These are phyloP conservation scores for Etheostoma cragini DNA, from an alignment of 2,113 vertebrate genomes.

Conservation along the genomic window DNA sequence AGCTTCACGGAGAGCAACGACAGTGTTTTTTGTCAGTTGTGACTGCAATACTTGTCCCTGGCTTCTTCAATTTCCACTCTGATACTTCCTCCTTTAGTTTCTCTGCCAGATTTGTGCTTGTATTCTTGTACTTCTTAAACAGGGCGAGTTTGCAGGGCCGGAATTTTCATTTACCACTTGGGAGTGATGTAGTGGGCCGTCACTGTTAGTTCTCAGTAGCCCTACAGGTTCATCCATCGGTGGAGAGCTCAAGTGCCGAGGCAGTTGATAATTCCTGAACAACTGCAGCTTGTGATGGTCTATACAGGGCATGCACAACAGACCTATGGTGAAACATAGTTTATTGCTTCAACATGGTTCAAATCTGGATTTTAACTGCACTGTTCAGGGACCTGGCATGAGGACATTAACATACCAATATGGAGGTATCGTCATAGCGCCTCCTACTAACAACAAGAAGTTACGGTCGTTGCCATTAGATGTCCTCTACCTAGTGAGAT, in stretches of 20 bases:
- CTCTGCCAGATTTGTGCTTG: background rate
- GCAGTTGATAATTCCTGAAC: background rate
- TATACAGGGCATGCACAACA: background rate
- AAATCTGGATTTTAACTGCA: background rate
- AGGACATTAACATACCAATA: too few species aligned
- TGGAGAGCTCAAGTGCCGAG: background rate
- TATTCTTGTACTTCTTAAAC: slow-evolving; percentile 18
- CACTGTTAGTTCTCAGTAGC: slow-evolving; percentile 26
- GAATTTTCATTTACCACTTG: slow-evolving; percentile 44
- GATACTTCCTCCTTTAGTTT: background rate
- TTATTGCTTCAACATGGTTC: background rate
- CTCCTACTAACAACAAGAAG: too few species aligned
- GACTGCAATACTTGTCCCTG: slow-evolving; percentile 2
- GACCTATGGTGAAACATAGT: background rate
- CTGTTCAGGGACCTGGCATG: too few species aligned
- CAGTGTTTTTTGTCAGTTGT: slow-evolving; percentile 24
- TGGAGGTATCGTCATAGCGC: too few species aligned
- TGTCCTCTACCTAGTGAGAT: too few species aligned
- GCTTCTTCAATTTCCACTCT: slow-evolving; percentile 29
- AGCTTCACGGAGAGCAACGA: background rate
- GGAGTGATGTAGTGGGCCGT: slow-evolving; percentile 32
- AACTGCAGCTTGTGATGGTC: background rate
- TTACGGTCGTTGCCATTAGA: too few species aligned
- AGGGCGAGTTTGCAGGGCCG: too few species aligned
- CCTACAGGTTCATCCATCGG: slow-evolving; percentile 32